Conservation (phyloP, 1,140 invertebrate genomes). For the Sitodiplosis mosellana region DNA sequence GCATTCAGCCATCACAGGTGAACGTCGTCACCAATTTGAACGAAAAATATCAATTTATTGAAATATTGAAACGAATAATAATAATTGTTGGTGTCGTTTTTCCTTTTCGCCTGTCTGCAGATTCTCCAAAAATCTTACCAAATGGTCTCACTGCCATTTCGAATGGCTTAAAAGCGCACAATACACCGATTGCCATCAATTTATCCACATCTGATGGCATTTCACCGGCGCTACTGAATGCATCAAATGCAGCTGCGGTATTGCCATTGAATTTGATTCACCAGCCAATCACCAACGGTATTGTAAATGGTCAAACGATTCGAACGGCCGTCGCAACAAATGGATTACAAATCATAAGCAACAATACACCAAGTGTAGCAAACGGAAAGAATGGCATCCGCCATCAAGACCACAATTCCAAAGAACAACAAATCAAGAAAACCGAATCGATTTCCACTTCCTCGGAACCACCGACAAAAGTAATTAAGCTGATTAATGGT, state of each 20-base stretch:
- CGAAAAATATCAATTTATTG: too few species aligned
- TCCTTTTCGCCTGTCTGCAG: too few species aligned
- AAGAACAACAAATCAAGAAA: not conserved
- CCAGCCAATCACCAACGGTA: too few species aligned
- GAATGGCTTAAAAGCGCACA: conserved; percentile 1
- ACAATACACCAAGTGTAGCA: not conserved
- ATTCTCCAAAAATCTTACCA: not conserved
- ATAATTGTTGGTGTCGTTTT: too few species aligned
- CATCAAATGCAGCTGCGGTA: not conserved
- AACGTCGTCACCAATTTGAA: too few species aligned
- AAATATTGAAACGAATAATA: too few species aligned
- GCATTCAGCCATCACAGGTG: too few species aligned
- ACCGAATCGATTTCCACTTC: not conserved
- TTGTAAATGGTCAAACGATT: not conserved
- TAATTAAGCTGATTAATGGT: conserved; percentile 2
- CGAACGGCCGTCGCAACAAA: not conserved
- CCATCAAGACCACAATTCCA: not conserved
- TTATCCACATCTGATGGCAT: not conserved
- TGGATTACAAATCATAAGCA: conserved; percentile 1
- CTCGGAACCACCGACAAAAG: conserved; percentile 1
- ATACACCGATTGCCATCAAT: conserved; percentile 2
- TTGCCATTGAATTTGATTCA: conserved; percentile 1
- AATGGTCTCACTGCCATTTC: not conserved
- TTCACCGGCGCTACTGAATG: not conserved
- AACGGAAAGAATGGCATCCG: conserved; percentile 2